phyloP scores from a whole-genome alignment of 1,140 invertebrate genomes.

The Drosophila nasuta region DNA sequence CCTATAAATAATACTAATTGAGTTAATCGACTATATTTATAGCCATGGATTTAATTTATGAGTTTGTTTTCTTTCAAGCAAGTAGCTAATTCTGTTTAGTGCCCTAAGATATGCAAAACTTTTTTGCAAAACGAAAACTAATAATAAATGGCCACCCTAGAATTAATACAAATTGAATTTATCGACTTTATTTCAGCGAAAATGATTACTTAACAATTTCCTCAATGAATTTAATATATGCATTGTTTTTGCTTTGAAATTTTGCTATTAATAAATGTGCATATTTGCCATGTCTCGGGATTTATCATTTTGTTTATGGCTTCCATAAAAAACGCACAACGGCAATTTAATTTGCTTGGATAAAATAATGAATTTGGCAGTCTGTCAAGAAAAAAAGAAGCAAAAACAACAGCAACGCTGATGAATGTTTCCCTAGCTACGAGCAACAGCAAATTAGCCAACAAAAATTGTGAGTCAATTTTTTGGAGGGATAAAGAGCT shows the following conservation, averaged over 20 bases:
- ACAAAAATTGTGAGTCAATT: constrained; percentile 13
- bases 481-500: constrained; percentile 2
- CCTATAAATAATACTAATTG: no score
- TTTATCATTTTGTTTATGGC: constrained; percentile 19
- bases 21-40: no score
- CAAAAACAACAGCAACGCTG: background rate
- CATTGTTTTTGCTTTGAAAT: background rate
- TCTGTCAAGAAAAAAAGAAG: constrained; percentile 19
- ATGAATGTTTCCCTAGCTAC: constrained; percentile 1
- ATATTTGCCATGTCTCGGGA: constrained; percentile 9
- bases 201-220: constrained; percentile 1
- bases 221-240: constrained; percentile 4
- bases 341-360: constrained; percentile 27
- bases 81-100: background rate
- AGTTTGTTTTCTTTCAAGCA: background rate
- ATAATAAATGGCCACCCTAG: background rate
- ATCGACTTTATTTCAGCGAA: background rate
- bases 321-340: constrained; percentile 14
- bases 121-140: background rate
- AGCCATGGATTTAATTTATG: background rate
- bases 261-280: constrained; percentile 4
- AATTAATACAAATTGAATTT: background rate
- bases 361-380: constrained; percentile 34
- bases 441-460: background rate
- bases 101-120: constrained; percentile 5